Percentiles rank a stretch among this genome's conserved stretches.
phyloP scores from a whole-genome alignment of 1,140 invertebrate genomes.

The Pseudomyrmex gracilis region DNA sequence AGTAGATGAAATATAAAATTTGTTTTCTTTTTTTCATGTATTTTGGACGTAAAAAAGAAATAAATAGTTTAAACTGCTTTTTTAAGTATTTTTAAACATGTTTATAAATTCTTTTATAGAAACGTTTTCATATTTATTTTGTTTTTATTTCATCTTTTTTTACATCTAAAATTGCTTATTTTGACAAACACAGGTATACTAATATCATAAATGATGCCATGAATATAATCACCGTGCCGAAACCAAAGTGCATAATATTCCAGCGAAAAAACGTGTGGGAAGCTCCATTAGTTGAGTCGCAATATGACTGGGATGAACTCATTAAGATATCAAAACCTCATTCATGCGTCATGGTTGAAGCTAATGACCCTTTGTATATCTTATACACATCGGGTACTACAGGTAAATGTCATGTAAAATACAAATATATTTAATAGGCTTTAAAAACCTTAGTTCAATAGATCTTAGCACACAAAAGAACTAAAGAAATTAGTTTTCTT shows the following conservation, averaged over 20 bases:
- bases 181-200: slow-evolving; percentile 90
- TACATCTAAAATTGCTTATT: background rate
- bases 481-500: no score
- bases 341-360: slow-evolving; percentile 93
- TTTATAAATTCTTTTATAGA: background rate
- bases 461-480: no score
- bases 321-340: slow-evolving; percentile 88
- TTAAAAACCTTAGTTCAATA: no score
- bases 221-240: slow-evolving; percentile 89
- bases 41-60: no score
- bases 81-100: background rate
- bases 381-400: slow-evolving; percentile 97
- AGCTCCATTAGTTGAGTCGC: slow-evolving; percentile 87
- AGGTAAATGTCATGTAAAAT: slow-evolving; percentile 82
- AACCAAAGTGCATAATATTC: slow-evolving; percentile 92
- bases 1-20: no score
- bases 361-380: slow-evolving; percentile 96
- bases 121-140: background rate
- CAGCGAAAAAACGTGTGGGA: slow-evolving; percentile 90
- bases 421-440: background rate
- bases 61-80: no score
- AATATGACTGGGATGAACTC: slow-evolving; percentile 92
- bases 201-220: slow-evolving; percentile 95
- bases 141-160: background rate
- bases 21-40: no score